phyloP scores from a whole-genome alignment of 1,140 invertebrate species.

The Andrena cerasifolii region DNA sequence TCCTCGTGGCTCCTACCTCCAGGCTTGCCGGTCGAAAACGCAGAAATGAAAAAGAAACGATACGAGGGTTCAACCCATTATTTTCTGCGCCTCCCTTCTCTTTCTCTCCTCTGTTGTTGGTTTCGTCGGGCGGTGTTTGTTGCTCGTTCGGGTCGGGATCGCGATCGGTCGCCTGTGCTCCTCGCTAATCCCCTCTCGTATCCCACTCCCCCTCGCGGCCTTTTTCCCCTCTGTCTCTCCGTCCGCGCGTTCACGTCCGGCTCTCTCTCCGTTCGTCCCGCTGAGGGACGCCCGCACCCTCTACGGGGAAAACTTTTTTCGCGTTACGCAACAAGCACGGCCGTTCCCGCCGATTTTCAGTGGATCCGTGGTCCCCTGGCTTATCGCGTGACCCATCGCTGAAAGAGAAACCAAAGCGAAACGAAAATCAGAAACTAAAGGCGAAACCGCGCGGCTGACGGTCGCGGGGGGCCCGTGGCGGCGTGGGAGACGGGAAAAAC shows the following conservation, averaged over 20 bases:
- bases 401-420: conserved; percentile 74
- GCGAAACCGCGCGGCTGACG: conserved; percentile 12
- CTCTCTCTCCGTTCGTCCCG: not conserved
- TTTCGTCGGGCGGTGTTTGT: not conserved
- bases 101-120: conserved; percentile 47
- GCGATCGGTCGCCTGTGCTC: conserved; percentile 45
- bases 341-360: conserved; percentile 57
- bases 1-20: not conserved
- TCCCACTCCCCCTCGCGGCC: not conserved
- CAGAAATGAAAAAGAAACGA: not conserved
- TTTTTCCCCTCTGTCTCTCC: conserved; percentile 53
- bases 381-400: conserved; percentile 73
- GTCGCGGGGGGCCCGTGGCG: no score
- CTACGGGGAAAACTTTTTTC: conserved; percentile 57
- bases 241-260: conserved; percentile 9
- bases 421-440: conserved; percentile 70
- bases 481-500: not conserved
- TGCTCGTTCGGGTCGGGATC: not conserved
- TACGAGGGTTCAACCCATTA: conserved; percentile 75
- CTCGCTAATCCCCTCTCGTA: conserved; percentile 13
- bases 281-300: not conserved
- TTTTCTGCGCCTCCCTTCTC: conserved; percentile 51
- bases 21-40: conserved; percentile 10
- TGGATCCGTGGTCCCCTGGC: conserved; percentile 48
- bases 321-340: conserved; percentile 47